A percentile compares a stretch with the other conserved stretches of the same genome.
phyloP scores from a whole-genome alignment of 2,888 invertebrate genomes.

The Drosophila gaucha region DNA sequence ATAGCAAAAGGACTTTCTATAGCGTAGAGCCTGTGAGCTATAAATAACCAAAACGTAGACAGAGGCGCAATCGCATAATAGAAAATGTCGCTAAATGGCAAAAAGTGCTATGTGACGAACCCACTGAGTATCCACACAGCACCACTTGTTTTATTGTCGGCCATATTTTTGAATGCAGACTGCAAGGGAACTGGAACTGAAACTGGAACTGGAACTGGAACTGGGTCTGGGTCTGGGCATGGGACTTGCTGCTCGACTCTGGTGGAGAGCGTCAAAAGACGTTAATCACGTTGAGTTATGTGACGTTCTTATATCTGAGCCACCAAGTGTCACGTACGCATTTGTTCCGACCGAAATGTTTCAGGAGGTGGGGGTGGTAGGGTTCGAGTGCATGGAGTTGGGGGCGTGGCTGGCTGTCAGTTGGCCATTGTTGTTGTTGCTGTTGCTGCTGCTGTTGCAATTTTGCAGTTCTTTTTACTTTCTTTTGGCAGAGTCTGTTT shows the following conservation, averaged over 20 bases:
- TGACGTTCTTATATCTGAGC: constrained; percentile 83
- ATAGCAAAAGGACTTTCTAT: constrained; percentile 13
- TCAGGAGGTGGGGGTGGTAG: background rate
- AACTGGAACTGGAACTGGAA: background rate
- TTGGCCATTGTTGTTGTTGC: constrained; percentile 45
- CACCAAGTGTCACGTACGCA: constrained; percentile 82
- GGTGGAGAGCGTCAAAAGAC: constrained; percentile 74
- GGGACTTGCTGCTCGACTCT: constrained; percentile 7
- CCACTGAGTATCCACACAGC: constrained; percentile 33
- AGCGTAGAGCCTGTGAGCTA: constrained; percentile 23
- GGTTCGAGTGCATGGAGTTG: constrained; percentile 12
- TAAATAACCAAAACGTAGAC: constrained; percentile 43
- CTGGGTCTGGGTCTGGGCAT: background rate
- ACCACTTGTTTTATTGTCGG: constrained; percentile 71
- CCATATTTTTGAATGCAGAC: constrained; percentile 77
- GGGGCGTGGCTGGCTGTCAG: constrained; percentile 48
- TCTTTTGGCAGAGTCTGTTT: constrained; percentile 53
- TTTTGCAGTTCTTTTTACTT: constrained; percentile 70
- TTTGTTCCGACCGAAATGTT: constrained; percentile 71
- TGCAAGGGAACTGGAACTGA: background rate
- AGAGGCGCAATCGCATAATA: constrained; percentile 66
- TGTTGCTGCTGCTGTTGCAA: constrained; percentile 60
- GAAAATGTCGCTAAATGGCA: constrained; percentile 68
- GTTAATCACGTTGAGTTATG: constrained; percentile 85
- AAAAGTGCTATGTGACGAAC: constrained; percentile 38